Conservation (phyloP, 2,888 invertebrate genomes). For the Drosophila neotestacea region DNA sequence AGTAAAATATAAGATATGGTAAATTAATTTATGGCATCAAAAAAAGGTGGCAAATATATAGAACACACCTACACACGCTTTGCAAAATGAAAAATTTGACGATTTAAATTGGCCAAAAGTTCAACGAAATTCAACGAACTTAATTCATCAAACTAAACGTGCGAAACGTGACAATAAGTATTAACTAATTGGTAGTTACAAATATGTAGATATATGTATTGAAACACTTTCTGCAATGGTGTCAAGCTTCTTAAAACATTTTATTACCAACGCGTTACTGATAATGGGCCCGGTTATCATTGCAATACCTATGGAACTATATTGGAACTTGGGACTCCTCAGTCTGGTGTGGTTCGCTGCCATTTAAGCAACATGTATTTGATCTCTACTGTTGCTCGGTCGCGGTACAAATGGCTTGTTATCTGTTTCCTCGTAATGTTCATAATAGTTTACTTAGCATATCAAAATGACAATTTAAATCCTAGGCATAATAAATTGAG, state of each 20-base stretch:
- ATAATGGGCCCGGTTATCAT: constrained; percentile 3
- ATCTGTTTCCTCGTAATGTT: constrained; percentile 16
- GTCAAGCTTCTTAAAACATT: constrained; percentile 5
- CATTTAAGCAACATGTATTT: constrained; percentile 30
- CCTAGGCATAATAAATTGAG: neutral
- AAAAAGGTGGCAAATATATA: neutral
- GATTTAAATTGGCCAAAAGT: neutral
- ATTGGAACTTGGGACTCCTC: neutral
- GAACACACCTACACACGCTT: neutral
- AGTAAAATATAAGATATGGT: neutral
- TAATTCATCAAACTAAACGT: constrained; percentile 2
- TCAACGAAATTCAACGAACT: neutral
- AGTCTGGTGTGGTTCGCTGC: constrained; percentile 29
- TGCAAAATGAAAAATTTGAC: neutral
- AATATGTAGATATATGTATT: constrained; percentile 3
- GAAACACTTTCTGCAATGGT: constrained; percentile 1
- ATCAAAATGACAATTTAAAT: neutral
- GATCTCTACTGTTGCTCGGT: constrained; percentile 1
- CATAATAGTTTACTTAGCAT: constrained; percentile 1
- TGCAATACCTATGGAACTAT: neutral
- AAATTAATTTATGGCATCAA: neutral
- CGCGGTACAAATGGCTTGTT: constrained; percentile 39
- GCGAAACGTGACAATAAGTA: constrained; percentile 5
- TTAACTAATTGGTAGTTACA: neutral
- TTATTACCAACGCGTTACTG: constrained; percentile 8